A percentile compares a stretch with the other conserved stretches of the same genome.
phyloP scores from a whole-genome alignment of 2,888 invertebrate species.

The Resseliella maxima region DNA sequence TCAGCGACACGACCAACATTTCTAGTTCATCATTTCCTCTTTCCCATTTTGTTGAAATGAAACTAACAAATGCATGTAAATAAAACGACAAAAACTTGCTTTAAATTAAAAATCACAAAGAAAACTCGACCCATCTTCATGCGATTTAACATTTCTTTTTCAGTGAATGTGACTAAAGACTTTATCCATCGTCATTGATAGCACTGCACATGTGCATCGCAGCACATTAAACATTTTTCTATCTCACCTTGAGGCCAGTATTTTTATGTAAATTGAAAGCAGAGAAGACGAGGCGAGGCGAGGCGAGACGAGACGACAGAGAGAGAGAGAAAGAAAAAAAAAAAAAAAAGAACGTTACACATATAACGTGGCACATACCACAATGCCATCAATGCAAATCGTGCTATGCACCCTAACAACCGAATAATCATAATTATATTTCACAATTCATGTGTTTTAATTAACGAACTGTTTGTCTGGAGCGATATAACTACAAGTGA shows the following conservation, averaged over 20 bases:
- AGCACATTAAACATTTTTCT: not conserved
- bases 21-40: not conserved
- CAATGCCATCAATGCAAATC: slow-evolving; percentile 47
- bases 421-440: slow-evolving; percentile 29
- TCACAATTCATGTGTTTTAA: slow-evolving; percentile 49
- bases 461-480: slow-evolving; percentile 11
- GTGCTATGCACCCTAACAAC: not conserved
- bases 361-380: slow-evolving; percentile 15
- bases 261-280: not conserved
- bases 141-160: too few species aligned
- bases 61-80: too few species aligned
- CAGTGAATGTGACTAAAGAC: too few species aligned
- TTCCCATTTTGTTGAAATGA: not conserved
- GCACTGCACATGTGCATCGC: not conserved
- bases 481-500: slow-evolving; percentile 43
- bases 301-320: too few species aligned
- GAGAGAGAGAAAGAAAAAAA: too few species aligned
- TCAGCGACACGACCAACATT: not conserved
- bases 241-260: not conserved
- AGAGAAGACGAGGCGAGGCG: not conserved
- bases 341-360: too few species aligned
- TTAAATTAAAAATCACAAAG: too few species aligned
- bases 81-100: too few species aligned
- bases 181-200: not conserved
- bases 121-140: too few species aligned